A percentile compares a stretch with the other conserved stretches of the same genome.
These are phyloP conservation scores for Ophion costatus DNA, from an alignment of 2,888 invertebrate genomes.

Conservation along the genomic window DNA sequence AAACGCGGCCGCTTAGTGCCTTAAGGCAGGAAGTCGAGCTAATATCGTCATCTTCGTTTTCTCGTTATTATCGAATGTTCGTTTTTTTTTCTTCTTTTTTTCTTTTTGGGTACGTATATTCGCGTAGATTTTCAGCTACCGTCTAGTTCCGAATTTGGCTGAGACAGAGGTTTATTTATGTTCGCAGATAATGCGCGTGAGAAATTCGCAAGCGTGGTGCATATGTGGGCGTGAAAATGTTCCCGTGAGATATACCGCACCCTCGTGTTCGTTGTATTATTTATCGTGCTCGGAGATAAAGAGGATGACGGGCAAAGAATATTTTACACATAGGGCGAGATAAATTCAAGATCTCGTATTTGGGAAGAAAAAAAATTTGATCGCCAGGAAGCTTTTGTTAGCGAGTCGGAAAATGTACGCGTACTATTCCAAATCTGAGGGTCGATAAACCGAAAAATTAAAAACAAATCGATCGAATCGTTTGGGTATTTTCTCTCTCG, in stretches of 20 bases:
- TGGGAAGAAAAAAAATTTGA: background rate
- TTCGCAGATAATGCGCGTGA: conserved; percentile 15
- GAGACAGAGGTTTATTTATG: conserved; percentile 5
- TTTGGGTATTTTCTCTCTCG: background rate
- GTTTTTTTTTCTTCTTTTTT: conserved; percentile 17
- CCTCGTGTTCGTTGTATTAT: conserved; percentile 56
- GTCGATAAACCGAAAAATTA: conserved; percentile 37
- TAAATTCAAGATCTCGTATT: conserved; percentile 1
- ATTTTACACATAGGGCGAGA: background rate
- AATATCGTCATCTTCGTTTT: conserved; percentile 31
- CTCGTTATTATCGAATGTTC: conserved; percentile 6
- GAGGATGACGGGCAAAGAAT: background rate
- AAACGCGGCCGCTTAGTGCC: conserved; percentile 74
- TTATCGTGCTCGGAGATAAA: conserved; percentile 8
- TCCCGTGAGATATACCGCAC: conserved; percentile 33
- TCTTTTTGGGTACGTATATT: background rate
- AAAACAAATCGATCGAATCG: background rate
- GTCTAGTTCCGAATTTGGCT: conserved; percentile 36
- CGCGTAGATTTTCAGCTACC: conserved; percentile 32
- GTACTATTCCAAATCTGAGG: conserved; percentile 7
- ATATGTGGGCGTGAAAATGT: background rate
- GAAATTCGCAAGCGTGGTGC: conserved; percentile 10
- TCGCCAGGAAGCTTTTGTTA: conserved; percentile 11
- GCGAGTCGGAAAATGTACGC: conserved; percentile 13
- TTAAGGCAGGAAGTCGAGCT: conserved; percentile 73